Conservation (phyloP, 2,113 vertebrate genomes). For the Cyprinodon variegatus region DNA sequence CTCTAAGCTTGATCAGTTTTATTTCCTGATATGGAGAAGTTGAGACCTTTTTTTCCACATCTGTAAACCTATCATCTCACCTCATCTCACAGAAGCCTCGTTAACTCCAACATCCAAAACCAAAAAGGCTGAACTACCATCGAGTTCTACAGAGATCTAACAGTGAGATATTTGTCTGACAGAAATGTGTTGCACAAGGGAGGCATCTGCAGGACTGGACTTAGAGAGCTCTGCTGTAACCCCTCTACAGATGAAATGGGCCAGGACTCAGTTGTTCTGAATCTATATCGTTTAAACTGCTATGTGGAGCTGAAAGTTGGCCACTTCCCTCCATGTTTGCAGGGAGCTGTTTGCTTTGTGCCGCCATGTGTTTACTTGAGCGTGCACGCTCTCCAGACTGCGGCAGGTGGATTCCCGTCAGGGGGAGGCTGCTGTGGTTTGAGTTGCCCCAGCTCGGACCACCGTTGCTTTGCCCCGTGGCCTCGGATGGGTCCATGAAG, state of each 20-base stretch:
- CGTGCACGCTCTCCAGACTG: background rate
- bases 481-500: conserved; percentile 29
- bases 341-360: conserved; percentile 31
- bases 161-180: too few species aligned
- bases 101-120: background rate
- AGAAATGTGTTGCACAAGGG: too few species aligned
- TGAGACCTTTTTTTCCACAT: too few species aligned
- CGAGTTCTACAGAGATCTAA: background rate
- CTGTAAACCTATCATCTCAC: too few species aligned
- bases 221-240: too few species aligned
- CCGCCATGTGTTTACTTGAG: conserved; percentile 37
- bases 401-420: conserved; percentile 62
- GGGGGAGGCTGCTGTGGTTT: conserved; percentile 45
- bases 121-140: too few species aligned
- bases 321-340: background rate
- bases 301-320: background rate
- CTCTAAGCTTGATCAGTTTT: background rate
- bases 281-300: too few species aligned
- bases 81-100: background rate
- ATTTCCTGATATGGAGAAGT: too few species aligned
- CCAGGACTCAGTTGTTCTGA: too few species aligned
- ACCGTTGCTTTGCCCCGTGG: conserved; percentile 45
- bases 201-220: too few species aligned
- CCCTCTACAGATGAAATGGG: too few species aligned
- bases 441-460: conserved; percentile 48